These are phyloP conservation scores for Crepidodera aurea DNA, from an alignment of 2,888 invertebrate genomes.

Conservation along the genomic window DNA sequence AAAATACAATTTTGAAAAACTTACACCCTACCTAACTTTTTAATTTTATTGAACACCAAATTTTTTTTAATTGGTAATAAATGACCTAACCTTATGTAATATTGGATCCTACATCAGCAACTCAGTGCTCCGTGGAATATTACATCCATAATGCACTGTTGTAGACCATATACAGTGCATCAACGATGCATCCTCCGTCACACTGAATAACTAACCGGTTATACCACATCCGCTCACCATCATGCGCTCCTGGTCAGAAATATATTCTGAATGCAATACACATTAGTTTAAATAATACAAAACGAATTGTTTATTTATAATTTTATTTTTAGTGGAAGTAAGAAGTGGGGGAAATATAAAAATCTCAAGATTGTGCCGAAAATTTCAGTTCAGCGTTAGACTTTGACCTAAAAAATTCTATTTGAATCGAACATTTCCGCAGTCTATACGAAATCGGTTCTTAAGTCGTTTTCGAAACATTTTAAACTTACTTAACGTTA, in stretches of 20 bases:
- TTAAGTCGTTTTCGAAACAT: background rate
- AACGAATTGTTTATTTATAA: constrained; percentile 58
- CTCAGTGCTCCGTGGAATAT: too few relatives aligned
- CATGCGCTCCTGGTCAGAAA: constrained; percentile 58
- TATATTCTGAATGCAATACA: constrained; percentile 62
- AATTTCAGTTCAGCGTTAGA: constrained; percentile 30
- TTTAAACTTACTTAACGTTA: constrained; percentile 12
- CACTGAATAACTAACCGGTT: constrained; percentile 21
- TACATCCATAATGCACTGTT: too few relatives aligned
- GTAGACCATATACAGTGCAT: too few relatives aligned
- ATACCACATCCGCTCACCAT: constrained; percentile 41
- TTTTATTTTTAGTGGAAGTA: constrained; percentile 36
- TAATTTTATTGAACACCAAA: too few relatives aligned
- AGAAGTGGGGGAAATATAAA: constrained; percentile 34
- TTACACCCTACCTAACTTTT: too few relatives aligned
- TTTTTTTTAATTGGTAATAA: too few relatives aligned
- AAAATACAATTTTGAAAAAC: too few relatives aligned
- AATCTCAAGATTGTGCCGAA: constrained; percentile 12
- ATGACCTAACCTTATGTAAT: too few relatives aligned
- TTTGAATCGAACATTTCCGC: background rate
- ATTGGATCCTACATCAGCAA: too few relatives aligned
- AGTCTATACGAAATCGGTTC: background rate
- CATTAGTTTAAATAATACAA: constrained; percentile 62
- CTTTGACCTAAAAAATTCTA: constrained; percentile 17
- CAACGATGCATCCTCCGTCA: background rate